Conservation (phyloP, 2,797 vertebrate species). For the Anguilla obscura region DNA sequence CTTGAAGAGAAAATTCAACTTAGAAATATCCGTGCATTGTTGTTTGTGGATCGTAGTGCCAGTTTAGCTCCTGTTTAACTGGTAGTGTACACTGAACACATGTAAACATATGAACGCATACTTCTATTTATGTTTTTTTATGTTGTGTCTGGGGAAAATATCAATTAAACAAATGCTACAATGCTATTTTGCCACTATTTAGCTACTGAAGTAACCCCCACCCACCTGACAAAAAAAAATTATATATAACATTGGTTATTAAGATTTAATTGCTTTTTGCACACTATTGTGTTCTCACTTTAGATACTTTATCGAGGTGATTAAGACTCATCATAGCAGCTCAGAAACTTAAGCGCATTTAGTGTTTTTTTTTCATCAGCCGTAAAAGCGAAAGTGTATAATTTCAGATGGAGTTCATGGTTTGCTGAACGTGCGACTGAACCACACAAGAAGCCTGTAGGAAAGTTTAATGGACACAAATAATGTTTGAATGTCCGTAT, state of each 20-base stretch:
- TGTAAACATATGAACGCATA: neutral
- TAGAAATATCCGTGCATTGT: slow-evolving; percentile 99
- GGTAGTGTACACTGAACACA: neutral
- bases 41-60: slow-evolving; percentile 79
- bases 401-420: neutral
- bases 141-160: neutral
- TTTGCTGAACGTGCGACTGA: neutral
- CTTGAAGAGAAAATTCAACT: slow-evolving; percentile 71
- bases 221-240: neutral
- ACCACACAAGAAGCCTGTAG: neutral
- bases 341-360: neutral
- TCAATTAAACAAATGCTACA: neutral
- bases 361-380: neutral
- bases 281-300: neutral
- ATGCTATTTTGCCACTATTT: neutral
- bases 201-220: neutral
- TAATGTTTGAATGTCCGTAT: neutral
- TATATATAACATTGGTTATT: neutral
- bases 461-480: neutral
- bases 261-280: neutral
- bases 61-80: slow-evolving; percentile 64
- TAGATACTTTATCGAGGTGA: neutral
- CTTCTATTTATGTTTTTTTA: neutral
- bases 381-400: neutral
- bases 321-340: neutral